phyloP scores from a whole-genome alignment of 1,140 invertebrate genomes.

The Phenacoccus solenopsis region DNA sequence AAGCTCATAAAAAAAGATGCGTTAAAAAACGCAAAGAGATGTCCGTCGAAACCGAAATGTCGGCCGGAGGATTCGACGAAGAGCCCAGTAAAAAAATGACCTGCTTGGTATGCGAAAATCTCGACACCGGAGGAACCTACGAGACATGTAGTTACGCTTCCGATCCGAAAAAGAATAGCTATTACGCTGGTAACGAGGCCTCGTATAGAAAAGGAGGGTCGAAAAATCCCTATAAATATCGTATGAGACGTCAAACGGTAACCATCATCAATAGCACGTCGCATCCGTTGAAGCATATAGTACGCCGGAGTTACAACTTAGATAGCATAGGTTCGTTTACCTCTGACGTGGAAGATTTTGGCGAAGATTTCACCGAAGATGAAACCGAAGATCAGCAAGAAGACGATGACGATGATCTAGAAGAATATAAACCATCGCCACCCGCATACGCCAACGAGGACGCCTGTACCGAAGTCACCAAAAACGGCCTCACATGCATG shows the following conservation, averaged over 20 bases:
- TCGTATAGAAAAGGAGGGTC: not conserved
- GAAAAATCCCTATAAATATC: not conserved
- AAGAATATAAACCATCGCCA: slow-evolving; percentile 25
- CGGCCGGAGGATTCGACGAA: not conserved
- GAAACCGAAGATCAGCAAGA: slow-evolving; percentile 28
- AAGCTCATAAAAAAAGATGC: not conserved
- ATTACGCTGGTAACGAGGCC: slow-evolving; percentile 27
- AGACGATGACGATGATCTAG: slow-evolving; percentile 26
- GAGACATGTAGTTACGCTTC: slow-evolving; percentile 56
- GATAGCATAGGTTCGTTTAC: not conserved
- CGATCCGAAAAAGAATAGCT: slow-evolving; percentile 53
- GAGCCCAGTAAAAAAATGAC: slow-evolving; percentile 19
- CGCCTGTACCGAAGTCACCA: slow-evolving; percentile 46
- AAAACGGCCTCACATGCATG: slow-evolving; percentile 48
- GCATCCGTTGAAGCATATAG: not conserved
- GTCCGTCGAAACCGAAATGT: not conserved
- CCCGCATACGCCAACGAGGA: slow-evolving; percentile 30
- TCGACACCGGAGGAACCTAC: slow-evolving; percentile 51
- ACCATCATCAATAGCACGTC: not conserved
- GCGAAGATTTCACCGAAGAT: slow-evolving; percentile 21
- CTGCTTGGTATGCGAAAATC: slow-evolving; percentile 51
- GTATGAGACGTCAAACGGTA: not conserved
- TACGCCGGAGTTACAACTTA: not conserved
- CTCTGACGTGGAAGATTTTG: not conserved
- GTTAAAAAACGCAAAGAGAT: slow-evolving; percentile 7